A percentile compares a stretch with the other conserved stretches of the same genome.
Conservation (phyloP, 2,113 vertebrate species). For the Eurystomus gularis region DNA sequence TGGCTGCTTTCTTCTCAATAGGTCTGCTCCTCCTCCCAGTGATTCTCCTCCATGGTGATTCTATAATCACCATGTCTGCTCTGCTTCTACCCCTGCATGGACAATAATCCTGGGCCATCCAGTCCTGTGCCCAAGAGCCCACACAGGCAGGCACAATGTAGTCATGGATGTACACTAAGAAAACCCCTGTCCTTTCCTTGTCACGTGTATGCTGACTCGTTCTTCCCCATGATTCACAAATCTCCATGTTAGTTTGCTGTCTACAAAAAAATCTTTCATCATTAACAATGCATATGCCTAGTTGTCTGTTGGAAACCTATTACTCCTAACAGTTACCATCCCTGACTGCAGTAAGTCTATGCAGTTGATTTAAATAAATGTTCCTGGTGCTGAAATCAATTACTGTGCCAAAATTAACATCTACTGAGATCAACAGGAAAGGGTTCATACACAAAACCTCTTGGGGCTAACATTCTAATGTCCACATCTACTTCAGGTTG, state of each 20-base stretch:
- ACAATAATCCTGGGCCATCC: not conserved
- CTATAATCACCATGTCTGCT: not conserved
- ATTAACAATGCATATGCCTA: not conserved
- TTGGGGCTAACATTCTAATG: not conserved
- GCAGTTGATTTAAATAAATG: not conserved
- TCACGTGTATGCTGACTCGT: accelerated
- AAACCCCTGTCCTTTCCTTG: not conserved
- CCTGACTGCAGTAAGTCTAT: not conserved
- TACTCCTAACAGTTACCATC: not conserved
- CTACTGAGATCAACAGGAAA: not conserved
- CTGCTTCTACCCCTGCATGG: not conserved
- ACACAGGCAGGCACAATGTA: not conserved
- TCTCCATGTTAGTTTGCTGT: not conserved
- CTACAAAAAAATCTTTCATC: not conserved
- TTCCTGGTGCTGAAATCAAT: not conserved
- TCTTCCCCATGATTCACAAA: not conserved
- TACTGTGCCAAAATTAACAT: not conserved
- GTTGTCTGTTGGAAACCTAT: not conserved
- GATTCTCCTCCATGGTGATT: too few species aligned
- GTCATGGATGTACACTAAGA: not conserved
- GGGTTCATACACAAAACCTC: accelerated
- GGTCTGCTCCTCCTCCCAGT: not conserved
- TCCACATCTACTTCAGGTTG: not conserved
- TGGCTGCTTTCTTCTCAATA: not conserved
- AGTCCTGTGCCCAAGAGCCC: not conserved